Percentiles rank a stretch among this genome's conserved stretches.
Conservation (phyloP, 1,140 invertebrate species). For the Episyrphus balteatus region DNA sequence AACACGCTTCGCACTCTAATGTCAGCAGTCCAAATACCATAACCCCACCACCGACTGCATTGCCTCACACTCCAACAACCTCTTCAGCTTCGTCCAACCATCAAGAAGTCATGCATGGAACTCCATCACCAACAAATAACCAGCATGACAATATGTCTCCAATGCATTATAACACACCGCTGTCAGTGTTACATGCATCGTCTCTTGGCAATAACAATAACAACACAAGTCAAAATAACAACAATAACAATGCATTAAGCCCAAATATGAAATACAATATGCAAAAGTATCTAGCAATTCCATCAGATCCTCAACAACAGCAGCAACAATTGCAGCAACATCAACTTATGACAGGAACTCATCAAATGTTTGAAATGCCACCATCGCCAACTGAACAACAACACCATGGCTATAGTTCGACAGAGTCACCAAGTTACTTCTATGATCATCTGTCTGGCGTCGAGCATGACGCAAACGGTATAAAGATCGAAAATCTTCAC, state of each 20-base stretch:
- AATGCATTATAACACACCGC: not conserved
- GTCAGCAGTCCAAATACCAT: not conserved
- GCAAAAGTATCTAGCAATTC: conserved; percentile 12
- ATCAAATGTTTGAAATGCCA: not conserved
- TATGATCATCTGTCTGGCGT: not conserved
- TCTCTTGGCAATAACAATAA: not conserved
- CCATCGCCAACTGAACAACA: conserved; percentile 3
- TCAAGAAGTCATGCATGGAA: not conserved
- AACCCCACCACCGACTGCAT: not conserved
- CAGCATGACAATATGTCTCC: not conserved
- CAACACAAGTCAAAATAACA: not conserved
- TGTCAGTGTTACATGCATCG: not conserved
- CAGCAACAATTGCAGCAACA: conserved; percentile 3
- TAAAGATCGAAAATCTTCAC: not conserved
- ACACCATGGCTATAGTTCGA: conserved; percentile 7
- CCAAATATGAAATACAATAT: not conserved
- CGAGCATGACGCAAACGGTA: not conserved
- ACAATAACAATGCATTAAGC: not conserved
- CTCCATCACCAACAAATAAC: not conserved
- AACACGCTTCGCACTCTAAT: not conserved
- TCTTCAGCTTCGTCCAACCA: not conserved
- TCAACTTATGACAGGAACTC: conserved; percentile 7
- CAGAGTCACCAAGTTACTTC: not conserved
- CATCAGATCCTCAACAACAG: conserved; percentile 6
- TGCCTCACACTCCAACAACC: not conserved